phyloP scores from a whole-genome alignment of 2,797 vertebrate species.

The Scleropages formosus region DNA sequence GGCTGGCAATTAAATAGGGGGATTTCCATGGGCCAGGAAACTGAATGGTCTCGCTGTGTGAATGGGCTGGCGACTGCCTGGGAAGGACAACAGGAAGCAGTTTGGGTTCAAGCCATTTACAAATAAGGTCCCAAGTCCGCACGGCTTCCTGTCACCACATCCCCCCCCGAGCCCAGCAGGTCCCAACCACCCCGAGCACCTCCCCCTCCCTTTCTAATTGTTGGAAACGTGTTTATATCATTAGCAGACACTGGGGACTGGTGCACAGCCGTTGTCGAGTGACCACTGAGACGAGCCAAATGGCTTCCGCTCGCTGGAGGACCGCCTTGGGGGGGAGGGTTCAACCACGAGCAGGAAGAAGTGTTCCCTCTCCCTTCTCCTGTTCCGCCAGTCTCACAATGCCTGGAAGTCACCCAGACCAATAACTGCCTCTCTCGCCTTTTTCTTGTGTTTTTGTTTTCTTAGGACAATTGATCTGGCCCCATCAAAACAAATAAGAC shows the following conservation, averaged over 20 bases:
- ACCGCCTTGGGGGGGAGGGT: background rate
- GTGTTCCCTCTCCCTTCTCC: slow-evolving; percentile 50
- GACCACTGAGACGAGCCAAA: background rate
- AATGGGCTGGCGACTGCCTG: background rate
- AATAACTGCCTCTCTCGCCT: slow-evolving; percentile 51
- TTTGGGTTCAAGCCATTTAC: slow-evolving; percentile 9
- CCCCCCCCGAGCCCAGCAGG: background rate
- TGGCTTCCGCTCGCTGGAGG: slow-evolving; percentile 24
- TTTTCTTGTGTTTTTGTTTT: slow-evolving; percentile 53
- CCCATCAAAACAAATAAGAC: slow-evolving; percentile 60
- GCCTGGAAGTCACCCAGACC: slow-evolving; percentile 79
- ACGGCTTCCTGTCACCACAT: background rate
- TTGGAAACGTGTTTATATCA: slow-evolving; percentile 2
- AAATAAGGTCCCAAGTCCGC: slow-evolving; percentile 19
- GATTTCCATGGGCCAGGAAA: slow-evolving; percentile 24
- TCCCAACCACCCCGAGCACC: background rate
- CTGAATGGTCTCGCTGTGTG: background rate
- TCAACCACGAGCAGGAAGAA: background rate
- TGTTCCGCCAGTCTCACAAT: slow-evolving; percentile 66
- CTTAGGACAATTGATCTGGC: slow-evolving; percentile 56
- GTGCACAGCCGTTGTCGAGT: background rate
- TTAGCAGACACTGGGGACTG: background rate
- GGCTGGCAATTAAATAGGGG: background rate
- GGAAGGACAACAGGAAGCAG: slow-evolving; percentile 15
- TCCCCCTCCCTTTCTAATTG: background rate